Evolutionary conservation across 2,888 invertebrate genomes (phyloP).

Genomic region (Nipponacmea schrenckii): DNA sequence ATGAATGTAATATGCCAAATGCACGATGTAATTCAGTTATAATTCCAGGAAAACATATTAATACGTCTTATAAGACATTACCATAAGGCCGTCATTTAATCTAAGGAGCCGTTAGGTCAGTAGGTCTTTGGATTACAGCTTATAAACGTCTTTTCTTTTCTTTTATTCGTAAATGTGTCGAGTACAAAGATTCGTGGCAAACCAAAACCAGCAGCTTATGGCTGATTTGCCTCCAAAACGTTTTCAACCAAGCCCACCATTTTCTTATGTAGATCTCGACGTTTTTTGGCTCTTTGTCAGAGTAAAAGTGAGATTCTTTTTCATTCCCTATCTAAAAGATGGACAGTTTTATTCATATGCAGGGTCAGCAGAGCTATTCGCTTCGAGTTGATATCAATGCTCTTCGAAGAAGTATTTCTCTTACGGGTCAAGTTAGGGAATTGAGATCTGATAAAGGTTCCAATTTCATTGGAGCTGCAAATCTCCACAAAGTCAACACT

Average conservation of each 20-base stretch:
- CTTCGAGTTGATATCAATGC: slow-evolving; percentile 38
- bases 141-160: slow-evolving; percentile 25
- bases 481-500: neutral
- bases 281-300: slow-evolving; percentile 34
- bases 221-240: slow-evolving; percentile 31
- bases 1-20: no score
- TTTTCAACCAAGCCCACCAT: slow-evolving; percentile 27
- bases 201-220: slow-evolving; percentile 30
- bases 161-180: slow-evolving; percentile 26
- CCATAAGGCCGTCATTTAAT: slow-evolving; percentile 36
- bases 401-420: slow-evolving; percentile 29
- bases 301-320: slow-evolving; percentile 36
- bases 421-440: slow-evolving; percentile 13
- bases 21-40: no score
- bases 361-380: slow-evolving; percentile 33
- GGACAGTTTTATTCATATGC: slow-evolving; percentile 37
- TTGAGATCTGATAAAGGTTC: slow-evolving; percentile 17
- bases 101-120: slow-evolving; percentile 27
- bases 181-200: slow-evolving; percentile 26
- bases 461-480: slow-evolving; percentile 11
- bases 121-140: slow-evolving; percentile 34
- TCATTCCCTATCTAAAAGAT: slow-evolving; percentile 28
- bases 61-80: slow-evolving; percentile 23
- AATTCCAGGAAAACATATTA: slow-evolving; percentile 16
- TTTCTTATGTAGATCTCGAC: slow-evolving; percentile 32